phyloP scores from a whole-genome alignment of 2,888 invertebrate genomes.

The Dasysyrphus albostriatus region DNA sequence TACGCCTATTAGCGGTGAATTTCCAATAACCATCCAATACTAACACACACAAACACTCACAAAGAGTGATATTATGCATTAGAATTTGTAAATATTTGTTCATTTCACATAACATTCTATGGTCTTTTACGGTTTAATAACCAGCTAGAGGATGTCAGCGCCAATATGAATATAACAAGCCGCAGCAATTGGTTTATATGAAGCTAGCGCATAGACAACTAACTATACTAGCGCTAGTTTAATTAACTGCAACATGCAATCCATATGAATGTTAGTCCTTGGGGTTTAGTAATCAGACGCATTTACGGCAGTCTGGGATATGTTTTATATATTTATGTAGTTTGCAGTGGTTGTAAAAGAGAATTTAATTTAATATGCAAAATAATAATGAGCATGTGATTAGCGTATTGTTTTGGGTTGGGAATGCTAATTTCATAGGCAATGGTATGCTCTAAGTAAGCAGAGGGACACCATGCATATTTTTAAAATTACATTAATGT shows the following conservation, averaged over 20 bases:
- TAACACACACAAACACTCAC: neutral
- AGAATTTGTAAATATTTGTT: constrained; percentile 26
- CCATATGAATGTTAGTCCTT: constrained; percentile 15
- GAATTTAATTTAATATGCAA: constrained; percentile 51
- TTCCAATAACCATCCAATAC: constrained; percentile 4
- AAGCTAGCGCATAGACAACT: neutral
- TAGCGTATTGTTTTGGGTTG: constrained; percentile 47
- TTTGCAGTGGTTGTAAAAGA: constrained; percentile 18
- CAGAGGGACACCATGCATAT: no score
- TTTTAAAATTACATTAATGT: no score
- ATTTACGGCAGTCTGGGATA: constrained; percentile 9
- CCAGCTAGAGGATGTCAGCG: constrained; percentile 33
- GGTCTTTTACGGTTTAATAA: constrained; percentile 46
- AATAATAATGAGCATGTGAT: constrained; percentile 29
- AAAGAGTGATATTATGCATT: constrained; percentile 1
- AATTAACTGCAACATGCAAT: constrained; percentile 44
- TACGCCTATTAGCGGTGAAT: constrained; percentile 12
- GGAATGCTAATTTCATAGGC: neutral
- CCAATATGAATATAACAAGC: constrained; percentile 52
- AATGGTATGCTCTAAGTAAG: no score
- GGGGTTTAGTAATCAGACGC: constrained; percentile 38
- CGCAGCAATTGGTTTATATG: constrained; percentile 51
- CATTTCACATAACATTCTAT: constrained; percentile 10
- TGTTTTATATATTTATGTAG: neutral
- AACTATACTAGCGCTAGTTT: constrained; percentile 44